phyloP scores from a whole-genome alignment of 2,797 vertebrate species.

The Parauchenoglanis punctatus region DNA sequence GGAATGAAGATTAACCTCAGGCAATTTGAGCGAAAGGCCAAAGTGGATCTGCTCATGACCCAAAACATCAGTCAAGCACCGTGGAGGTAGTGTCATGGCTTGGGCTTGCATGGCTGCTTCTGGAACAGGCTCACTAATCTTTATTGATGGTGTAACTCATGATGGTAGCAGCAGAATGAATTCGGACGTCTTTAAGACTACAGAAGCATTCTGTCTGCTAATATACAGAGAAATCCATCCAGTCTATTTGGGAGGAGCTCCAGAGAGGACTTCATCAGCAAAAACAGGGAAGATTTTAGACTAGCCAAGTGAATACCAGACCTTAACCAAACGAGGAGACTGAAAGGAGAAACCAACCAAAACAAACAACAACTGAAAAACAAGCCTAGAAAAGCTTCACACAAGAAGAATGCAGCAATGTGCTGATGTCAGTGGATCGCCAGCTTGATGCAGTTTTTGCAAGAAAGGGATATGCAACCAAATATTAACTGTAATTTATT shows the following conservation, averaged over 20 bases:
- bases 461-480: background rate
- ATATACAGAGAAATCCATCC: too few species aligned
- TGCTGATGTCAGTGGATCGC: background rate
- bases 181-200: too few species aligned
- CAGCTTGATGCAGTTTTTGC: background rate
- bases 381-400: background rate
- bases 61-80: background rate
- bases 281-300: background rate
- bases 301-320: background rate
- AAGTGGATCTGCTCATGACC: background rate
- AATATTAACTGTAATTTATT: background rate
- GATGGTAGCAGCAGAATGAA: too few species aligned
- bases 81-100: background rate
- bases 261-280: background rate
- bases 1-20: background rate
- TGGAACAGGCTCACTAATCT: too few species aligned
- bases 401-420: background rate
- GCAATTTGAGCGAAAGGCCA: too few species aligned
- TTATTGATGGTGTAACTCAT: too few species aligned
- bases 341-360: background rate
- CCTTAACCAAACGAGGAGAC: background rate
- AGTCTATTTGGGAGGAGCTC: background rate
- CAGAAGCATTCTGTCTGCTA: too few species aligned
- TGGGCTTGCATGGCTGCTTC: too few species aligned
- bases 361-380: background rate